phyloP scores from a whole-genome alignment of 2,113 vertebrate species.

The Zosterops borbonicus region DNA sequence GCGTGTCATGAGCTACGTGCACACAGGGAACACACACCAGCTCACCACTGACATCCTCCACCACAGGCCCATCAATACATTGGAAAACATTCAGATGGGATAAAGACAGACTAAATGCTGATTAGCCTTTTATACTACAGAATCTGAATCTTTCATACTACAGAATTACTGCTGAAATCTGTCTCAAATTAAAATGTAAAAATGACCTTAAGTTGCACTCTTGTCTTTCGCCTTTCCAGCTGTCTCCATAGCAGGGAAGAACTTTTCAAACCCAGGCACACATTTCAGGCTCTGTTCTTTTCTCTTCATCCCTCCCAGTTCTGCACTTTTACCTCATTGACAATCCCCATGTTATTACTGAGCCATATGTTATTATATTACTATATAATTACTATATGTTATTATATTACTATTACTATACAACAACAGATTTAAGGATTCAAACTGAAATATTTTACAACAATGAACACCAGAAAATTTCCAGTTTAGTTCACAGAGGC shows the following conservation, averaged over 20 bases:
- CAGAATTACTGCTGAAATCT: neutral
- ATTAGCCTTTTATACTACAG: neutral
- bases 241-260: neutral
- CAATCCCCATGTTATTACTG: neutral
- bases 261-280: neutral
- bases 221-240: neutral
- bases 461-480: neutral
- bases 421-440: neutral
- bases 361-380: neutral
- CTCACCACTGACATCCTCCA: neutral
- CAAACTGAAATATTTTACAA: neutral
- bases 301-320: neutral
- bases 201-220: neutral
- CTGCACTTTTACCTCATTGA: neutral
- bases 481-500: neutral
- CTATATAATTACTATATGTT: neutral
- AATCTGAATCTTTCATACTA: neutral
- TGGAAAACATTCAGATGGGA: neutral
- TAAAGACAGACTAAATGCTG: neutral
- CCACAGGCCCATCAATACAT: neutral
- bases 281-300: neutral
- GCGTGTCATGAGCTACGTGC: fast-evolving
- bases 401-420: neutral
- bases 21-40: neutral
- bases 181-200: neutral